phyloP scores from a whole-genome alignment of 1,140 invertebrate genomes.

The Meloidogyne floridensis region DNA sequence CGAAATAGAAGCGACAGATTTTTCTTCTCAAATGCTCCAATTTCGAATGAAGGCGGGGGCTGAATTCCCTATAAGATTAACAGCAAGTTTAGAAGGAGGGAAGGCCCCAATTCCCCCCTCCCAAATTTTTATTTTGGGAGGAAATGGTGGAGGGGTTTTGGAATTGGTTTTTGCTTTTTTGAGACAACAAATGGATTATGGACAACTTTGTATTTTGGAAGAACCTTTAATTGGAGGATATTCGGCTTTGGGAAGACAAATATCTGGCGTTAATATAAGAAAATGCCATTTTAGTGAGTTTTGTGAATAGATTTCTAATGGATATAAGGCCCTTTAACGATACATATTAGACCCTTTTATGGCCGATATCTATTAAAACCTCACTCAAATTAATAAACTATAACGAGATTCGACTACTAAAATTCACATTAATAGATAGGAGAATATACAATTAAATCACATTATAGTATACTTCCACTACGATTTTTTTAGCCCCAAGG shows the following conservation, averaged over 20 bases:
- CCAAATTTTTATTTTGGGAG: constrained; percentile 47
- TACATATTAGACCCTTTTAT: no score
- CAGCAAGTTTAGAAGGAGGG: constrained; percentile 47
- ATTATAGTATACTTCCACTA: no score
- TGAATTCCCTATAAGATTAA: constrained; percentile 50
- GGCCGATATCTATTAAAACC: no score
- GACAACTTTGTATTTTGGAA: constrained; percentile 47
- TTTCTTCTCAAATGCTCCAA: constrained; percentile 50
- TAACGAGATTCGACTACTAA: no score
- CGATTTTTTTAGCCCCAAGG: no score
- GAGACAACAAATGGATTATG: constrained; percentile 49
- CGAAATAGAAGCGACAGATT: constrained; percentile 49
- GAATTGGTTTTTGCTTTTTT: constrained; percentile 51
- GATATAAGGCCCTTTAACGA: no score
- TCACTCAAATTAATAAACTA: no score
- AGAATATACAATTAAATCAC: no score
- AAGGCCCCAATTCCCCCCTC: constrained; percentile 44
- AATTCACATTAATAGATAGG: no score
- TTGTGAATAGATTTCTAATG: no score
- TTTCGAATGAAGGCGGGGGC: constrained; percentile 35
- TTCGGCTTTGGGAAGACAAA: constrained; percentile 52
- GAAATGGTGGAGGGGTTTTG: constrained; percentile 36
- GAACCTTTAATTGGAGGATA: constrained; percentile 48
- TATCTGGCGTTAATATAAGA: constrained; percentile 40
- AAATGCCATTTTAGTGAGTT: constrained; percentile 51